phyloP scores from a whole-genome alignment of 2,797 vertebrate genomes.

The Sphaeramia orbicularis region DNA sequence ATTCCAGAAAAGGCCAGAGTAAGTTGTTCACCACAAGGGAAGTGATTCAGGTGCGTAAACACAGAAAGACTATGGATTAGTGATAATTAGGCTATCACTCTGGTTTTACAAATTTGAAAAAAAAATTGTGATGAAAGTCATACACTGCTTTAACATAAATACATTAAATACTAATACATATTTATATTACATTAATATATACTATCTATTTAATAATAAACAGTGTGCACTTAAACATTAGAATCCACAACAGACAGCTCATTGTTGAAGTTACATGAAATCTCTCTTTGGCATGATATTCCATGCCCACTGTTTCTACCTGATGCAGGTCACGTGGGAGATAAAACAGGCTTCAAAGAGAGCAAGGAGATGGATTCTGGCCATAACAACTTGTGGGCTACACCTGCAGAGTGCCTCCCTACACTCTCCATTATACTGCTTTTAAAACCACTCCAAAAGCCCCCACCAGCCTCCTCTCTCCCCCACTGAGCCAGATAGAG shows the following conservation, averaged over 20 bases:
- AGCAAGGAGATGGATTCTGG: constrained; percentile 47
- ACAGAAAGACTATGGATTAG: too few relatives aligned
- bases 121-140: too few relatives aligned
- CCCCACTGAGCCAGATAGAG: constrained; percentile 62
- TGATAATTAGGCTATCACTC: too few relatives aligned
- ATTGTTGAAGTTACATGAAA: constrained; percentile 5
- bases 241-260: constrained; percentile 6
- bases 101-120: too few relatives aligned
- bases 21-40: too few relatives aligned
- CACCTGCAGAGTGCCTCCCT: constrained; percentile 58
- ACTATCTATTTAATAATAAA: too few relatives aligned
- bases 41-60: too few relatives aligned
- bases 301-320: constrained; percentile 39
- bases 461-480: constrained; percentile 44
- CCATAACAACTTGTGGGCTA: constrained; percentile 61
- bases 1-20: too few relatives aligned
- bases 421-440: constrained; percentile 29
- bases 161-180: too few relatives aligned
- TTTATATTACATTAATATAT: too few relatives aligned
- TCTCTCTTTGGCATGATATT: constrained; percentile 46
- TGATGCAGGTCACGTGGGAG: constrained; percentile 42
- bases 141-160: too few relatives aligned
- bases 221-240: background rate
- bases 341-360: constrained; percentile 58
- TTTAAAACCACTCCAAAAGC: constrained; percentile 64